These are phyloP conservation scores for Serrognathus titanus DNA, from an alignment of 2,888 invertebrate genomes.

Conservation along the genomic window DNA sequence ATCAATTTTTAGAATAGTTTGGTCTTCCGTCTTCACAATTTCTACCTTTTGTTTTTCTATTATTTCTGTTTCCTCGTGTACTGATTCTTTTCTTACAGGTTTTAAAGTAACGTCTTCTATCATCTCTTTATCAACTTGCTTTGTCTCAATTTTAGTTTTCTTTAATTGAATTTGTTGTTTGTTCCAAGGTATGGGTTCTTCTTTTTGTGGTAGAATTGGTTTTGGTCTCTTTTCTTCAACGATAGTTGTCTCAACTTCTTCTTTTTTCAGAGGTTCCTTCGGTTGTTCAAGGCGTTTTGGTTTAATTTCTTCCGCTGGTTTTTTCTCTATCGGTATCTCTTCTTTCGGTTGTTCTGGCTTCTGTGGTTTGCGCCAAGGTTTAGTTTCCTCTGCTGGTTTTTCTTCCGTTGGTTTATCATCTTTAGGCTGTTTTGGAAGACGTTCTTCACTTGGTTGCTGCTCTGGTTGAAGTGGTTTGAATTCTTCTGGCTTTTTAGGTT, in stretches of 20 bases:
- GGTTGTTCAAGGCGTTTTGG: conserved; percentile 14
- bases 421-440: conserved; percentile 21
- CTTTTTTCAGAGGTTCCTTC: neutral
- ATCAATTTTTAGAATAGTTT: conserved; percentile 13
- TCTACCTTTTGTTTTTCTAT: conserved; percentile 7
- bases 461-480: conserved; percentile 22
- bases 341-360: neutral
- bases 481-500: conserved; percentile 20
- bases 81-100: conserved; percentile 32
- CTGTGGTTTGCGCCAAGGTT: conserved; percentile 9
- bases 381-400: conserved; percentile 14
- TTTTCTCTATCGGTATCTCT: neutral
- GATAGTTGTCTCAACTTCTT: neutral
- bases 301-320: too few relatives aligned
- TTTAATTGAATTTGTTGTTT: conserved; percentile 60
- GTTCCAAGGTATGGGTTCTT: conserved; percentile 54
- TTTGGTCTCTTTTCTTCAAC: conserved; percentile 17
- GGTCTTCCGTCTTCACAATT: conserved; percentile 20
- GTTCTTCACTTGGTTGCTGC: conserved; percentile 39
- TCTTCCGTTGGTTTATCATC: conserved; percentile 18
- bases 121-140: conserved; percentile 17
- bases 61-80: conserved; percentile 39
- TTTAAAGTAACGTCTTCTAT: conserved; percentile 48
- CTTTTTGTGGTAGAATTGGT: conserved; percentile 25
- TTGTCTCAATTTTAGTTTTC: conserved; percentile 34